Evolutionary conservation across 2,888 invertebrate genomes (phyloP), one percentile per base, ranked within the genome.

Genomic region (Platycheirus albimanus): DNA sequence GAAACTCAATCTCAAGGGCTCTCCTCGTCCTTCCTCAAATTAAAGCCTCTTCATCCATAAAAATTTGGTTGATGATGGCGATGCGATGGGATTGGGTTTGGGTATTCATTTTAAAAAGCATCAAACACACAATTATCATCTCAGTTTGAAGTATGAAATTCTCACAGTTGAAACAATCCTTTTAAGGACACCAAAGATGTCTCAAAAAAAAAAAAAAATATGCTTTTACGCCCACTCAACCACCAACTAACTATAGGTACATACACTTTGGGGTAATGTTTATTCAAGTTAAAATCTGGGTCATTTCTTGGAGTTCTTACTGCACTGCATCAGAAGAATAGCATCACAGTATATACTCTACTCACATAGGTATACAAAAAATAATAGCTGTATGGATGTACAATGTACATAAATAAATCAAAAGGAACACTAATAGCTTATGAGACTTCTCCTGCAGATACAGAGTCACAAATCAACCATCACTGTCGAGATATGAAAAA

Each of bases 381-480:
- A 19, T 38, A 24, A n/a, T 11, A n/a, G n/a, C 10, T 19, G 17
- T 38, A n/a, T n/a, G n/a, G n/a, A n/a, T n/a, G n/a, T n/a, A n/a
- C n/a, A n/a, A n/a, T 36, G 36, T 10, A 58, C 41, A 41, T 58
- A 63, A 52, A 24, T 28, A 54, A 38, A 45, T 49, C 52, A 41
- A 67, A 75, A 58, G 58, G 41, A 75, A 52, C 51, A 67, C 66
- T 72, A 78, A 72, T 78, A 70, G 78, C 78, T 72, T 58, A 78
- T 78, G 72, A 77, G 56, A 71, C 63, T 52, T 76, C 69, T 76
- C 56, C 51, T 67, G 67, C 78, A 78, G 78, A 67, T 72, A 72
- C 51, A 6, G 5, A 67, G 61, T 45, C 30, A 43, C 66, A 78
- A 61, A 78, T 78, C 78, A 78, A 78, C 72, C 66, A 78, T 72